Evolutionary conservation across 2,888 invertebrate genomes (phyloP), one percentile per base, ranked within the genome.

Genomic region (Anagyrus pseudococci): DNA sequence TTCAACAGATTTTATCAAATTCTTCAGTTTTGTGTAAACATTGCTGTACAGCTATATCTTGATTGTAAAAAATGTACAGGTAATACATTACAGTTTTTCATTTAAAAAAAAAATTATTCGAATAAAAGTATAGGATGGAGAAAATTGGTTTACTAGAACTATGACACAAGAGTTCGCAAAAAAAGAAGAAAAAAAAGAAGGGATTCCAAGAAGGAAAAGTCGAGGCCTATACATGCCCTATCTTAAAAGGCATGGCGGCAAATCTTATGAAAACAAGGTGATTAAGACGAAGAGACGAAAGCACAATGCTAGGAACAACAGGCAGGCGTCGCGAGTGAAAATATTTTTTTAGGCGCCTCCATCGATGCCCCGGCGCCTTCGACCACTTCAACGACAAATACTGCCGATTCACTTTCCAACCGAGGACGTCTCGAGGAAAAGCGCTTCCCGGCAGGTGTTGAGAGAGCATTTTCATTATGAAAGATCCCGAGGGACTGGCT

Each of bases 291-390:
- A n/a, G n/a, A n/a, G n/a, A n/a, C n/a, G n/a, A n/a, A n/a, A n/a
- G n/a, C n/a, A n/a, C n/a, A n/a, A n/a, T n/a, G n/a, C n/a, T n/a
- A 4, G 40, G 10, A 15, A 23, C 25, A 7, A n/a, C 4, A 15
- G 22, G 4, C 41, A 17, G 10, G 53, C 47, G 52, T 47, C 29
- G 19, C 26, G 66, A 64, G 63, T 60, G 52, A 68, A 69, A 70
- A 69, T 70, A 68, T 69, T 70, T 69, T 66, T 67, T 69, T 68
- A 69, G 68, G 68, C 57, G 60, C 19, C 47, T n/a, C 1, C 29
- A 8, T 25, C 15, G 6, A 20, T 13, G 25, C 43, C 37, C 41
- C 26, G 47, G 47, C 43, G 43, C 50, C 26, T 25, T 7, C 20
- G 15, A 17, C 47, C 26, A 29, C 29, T 29, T 29, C 29, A 29